Conservation (phyloP, 1,140 invertebrate genomes). For the Tribolium castaneum region DNA sequence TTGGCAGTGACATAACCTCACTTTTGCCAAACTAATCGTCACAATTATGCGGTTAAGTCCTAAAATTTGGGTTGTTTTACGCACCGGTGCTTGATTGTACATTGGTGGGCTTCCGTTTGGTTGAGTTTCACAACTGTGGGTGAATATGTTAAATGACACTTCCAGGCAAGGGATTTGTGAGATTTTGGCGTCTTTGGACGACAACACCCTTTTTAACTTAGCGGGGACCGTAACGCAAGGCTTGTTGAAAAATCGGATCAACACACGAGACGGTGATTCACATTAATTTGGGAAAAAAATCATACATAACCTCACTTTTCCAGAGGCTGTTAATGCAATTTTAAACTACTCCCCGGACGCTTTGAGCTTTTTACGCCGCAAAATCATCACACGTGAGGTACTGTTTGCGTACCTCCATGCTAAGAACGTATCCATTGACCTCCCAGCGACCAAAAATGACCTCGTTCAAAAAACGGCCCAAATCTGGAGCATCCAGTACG, state of each 20-base stretch:
- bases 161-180: constrained; percentile 48
- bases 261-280: constrained; percentile 52
- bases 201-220: constrained; percentile 55
- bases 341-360: constrained; percentile 62
- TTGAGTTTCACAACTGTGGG: neutral
- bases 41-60: neutral
- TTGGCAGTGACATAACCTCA: neutral
- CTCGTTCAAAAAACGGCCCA: constrained; percentile 63
- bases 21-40: neutral
- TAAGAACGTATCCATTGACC: constrained; percentile 59
- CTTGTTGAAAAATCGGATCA: constrained; percentile 55
- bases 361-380: constrained; percentile 63
- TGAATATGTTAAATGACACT: constrained; percentile 44
- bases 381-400: constrained; percentile 64
- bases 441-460: constrained; percentile 65
- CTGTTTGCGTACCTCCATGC: constrained; percentile 66
- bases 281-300: constrained; percentile 20
- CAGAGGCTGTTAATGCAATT: constrained; percentile 66
- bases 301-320: constrained; percentile 53
- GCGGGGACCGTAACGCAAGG: constrained; percentile 59
- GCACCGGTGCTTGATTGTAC: neutral
- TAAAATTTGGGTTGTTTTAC: neutral
- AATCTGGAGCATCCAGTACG: constrained; percentile 60
- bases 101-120: neutral
- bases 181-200: constrained; percentile 53